Percentiles rank a stretch among this genome's conserved stretches.
Conservation (phyloP, 2,797 vertebrate species). For the Odontamblyopus lacepedii region DNA sequence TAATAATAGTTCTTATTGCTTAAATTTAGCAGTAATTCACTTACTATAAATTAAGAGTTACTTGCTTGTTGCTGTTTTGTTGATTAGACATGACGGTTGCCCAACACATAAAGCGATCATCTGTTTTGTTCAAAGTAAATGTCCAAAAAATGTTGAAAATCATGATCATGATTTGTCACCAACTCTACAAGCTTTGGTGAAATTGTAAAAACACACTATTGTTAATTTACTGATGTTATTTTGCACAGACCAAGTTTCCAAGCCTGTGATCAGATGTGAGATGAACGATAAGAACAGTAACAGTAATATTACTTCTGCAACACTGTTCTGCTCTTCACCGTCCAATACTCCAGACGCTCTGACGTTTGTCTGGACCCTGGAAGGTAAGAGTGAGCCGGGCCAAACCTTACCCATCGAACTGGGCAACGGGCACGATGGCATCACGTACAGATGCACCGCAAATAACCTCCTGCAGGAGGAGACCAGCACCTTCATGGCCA, state of each 20-base stretch:
- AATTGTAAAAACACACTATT: not conserved
- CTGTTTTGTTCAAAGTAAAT: too few species aligned
- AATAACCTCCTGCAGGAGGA: slow-evolving; percentile 47
- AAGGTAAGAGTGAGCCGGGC: not conserved
- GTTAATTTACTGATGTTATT: not conserved
- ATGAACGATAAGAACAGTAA: not conserved
- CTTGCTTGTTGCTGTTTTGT: not conserved
- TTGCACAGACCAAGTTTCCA: slow-evolving; percentile 46
- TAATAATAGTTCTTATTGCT: too few species aligned
- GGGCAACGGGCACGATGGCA: slow-evolving; percentile 17
- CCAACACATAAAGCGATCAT: too few species aligned
- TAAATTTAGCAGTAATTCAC: too few species aligned
- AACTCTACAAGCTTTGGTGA: too few species aligned
- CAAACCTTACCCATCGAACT: slow-evolving; percentile 33
- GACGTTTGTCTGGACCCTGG: slow-evolving; percentile 39
- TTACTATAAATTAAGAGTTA: too few species aligned
- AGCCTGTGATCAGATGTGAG: slow-evolving; percentile 57
- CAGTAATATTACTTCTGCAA: not conserved
- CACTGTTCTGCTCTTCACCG: slow-evolving; percentile 46
- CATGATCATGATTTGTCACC: too few species aligned
- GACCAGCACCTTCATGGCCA: slow-evolving; percentile 34
- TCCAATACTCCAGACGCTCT: not conserved
- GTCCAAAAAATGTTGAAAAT: too few species aligned
- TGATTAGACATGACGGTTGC: not conserved
- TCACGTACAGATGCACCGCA: slow-evolving; percentile 48